Evolutionary conservation across 2,888 invertebrate species (phyloP).

Genomic region (Herminia tarsipennalis): DNA sequence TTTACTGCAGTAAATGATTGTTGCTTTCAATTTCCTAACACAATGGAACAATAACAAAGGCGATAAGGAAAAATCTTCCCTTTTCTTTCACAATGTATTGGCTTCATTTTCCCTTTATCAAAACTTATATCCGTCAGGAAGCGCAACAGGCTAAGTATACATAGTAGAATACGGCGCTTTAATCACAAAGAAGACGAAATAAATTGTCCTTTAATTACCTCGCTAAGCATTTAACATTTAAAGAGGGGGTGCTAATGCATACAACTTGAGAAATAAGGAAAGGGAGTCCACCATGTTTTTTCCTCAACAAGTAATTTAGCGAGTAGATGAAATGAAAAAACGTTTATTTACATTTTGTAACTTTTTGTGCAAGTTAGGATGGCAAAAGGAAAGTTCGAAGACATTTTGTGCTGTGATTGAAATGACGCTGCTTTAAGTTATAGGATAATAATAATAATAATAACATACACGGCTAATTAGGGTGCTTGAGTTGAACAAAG

Average conservation of each 20-base stretch:
- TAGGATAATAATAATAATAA: no score
- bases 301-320: slow-evolving; percentile 19
- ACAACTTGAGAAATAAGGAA: slow-evolving; percentile 25
- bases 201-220: slow-evolving; percentile 42
- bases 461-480: no score
- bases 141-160: slow-evolving; percentile 3
- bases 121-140: background rate
- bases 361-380: no score
- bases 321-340: background rate
- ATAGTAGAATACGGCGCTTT: slow-evolving; percentile 7
- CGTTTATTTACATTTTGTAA: background rate
- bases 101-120: background rate
- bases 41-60: background rate
- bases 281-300: slow-evolving; percentile 14
- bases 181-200: slow-evolving; percentile 24
- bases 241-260: slow-evolving; percentile 23
- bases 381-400: no score
- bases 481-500: no score
- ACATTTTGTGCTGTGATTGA: no score
- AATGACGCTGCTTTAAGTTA: no score
- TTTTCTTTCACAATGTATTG: background rate
- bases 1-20: no score
- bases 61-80: background rate
- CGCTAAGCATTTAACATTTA: slow-evolving; percentile 32
- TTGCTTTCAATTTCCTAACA: background rate